These are phyloP conservation scores for Glyphotaelius pellucidus DNA, from an alignment of 2,888 invertebrate genomes.

Conservation along the genomic window DNA sequence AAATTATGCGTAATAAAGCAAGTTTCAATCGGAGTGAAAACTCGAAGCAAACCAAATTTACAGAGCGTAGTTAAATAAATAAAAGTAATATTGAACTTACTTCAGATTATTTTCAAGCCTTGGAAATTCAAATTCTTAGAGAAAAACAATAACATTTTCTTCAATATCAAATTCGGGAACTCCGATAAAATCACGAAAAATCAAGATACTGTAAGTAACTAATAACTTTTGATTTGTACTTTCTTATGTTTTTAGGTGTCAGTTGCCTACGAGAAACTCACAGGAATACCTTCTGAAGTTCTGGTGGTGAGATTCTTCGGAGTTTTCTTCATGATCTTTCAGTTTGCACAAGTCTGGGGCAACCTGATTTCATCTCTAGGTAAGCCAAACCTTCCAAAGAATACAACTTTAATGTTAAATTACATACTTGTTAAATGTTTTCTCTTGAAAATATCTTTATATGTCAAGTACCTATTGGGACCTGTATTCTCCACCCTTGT, in stretches of 20 bases:
- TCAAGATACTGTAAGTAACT: neutral
- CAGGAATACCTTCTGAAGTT: constrained; percentile 77
- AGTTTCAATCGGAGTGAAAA: neutral
- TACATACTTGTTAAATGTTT: neutral
- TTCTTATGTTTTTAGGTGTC: constrained; percentile 72
- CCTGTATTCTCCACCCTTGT: too few species aligned
- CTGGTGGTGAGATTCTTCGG: constrained; percentile 83
- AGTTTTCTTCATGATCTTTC: constrained; percentile 85
- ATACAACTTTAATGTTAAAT: neutral
- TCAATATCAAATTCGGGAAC: neutral
- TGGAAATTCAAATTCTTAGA: neutral
- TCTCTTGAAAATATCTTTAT: too few species aligned
- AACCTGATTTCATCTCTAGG: constrained; percentile 81
- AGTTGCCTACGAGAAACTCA: constrained; percentile 78
- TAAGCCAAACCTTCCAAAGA: constrained; percentile 70
- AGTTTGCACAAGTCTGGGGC: constrained; percentile 83
- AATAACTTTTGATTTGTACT: neutral
- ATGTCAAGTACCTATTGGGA: too few species aligned
- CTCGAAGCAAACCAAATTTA: neutral
- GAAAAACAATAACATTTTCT: neutral
- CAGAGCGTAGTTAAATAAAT: neutral
- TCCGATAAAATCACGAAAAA: neutral
- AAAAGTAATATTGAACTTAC: neutral
- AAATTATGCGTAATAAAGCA: neutral
- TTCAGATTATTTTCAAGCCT: neutral